These are phyloP conservation scores for Atrichornis clamosus DNA, from an alignment of 2,113 vertebrate species.

Conservation along the genomic window DNA sequence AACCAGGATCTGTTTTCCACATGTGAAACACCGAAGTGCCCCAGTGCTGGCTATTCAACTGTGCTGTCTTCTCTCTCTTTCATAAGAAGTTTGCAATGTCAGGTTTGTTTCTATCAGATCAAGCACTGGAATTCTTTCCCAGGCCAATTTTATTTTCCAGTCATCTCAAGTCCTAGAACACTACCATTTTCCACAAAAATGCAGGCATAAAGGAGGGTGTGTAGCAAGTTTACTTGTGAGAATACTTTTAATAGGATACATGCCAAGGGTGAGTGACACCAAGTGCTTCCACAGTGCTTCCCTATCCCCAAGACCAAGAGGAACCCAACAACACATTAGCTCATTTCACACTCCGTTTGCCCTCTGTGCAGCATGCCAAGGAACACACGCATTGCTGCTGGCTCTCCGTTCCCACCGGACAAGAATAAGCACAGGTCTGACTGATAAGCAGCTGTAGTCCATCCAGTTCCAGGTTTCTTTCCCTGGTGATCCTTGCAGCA, in stretches of 20 bases:
- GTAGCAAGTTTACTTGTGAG: not conserved
- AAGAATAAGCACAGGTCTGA: not conserved
- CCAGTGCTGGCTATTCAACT: not conserved
- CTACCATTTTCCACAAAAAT: not conserved
- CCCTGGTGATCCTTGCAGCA: not conserved
- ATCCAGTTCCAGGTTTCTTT: not conserved
- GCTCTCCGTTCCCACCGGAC: not conserved
- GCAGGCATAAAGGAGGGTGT: not conserved
- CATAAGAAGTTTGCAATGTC: not conserved
- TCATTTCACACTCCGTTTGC: not conserved
- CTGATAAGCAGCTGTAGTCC: not conserved
- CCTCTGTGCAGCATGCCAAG: not conserved
- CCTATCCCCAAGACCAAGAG: not conserved
- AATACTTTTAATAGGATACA: not conserved
- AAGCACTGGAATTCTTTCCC: not conserved
- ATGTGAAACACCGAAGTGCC: not conserved
- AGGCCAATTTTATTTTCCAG: not conserved
- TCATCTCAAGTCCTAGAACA: not conserved
- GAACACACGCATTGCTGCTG: accelerated
- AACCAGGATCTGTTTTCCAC: not conserved
- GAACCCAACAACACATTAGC: accelerated
- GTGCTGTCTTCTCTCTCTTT: not conserved
- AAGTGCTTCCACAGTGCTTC: not conserved
- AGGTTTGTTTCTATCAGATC: not conserved
- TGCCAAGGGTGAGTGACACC: accelerated